Conservation (phyloP, 2,888 invertebrate genomes). For the Axea sp. region DNA sequence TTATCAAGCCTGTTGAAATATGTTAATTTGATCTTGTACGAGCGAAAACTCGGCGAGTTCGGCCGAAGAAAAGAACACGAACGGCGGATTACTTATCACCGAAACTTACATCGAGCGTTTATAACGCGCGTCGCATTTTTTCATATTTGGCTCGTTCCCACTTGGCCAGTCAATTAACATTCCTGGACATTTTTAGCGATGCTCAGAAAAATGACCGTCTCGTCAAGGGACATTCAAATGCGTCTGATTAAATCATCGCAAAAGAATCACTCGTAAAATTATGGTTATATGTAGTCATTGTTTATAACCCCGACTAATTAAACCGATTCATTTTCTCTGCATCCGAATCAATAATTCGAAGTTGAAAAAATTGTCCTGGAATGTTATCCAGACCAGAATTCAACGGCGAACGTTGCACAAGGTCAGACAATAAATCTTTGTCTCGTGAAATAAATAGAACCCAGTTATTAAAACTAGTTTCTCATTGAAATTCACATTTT, state of each 20-base stretch:
- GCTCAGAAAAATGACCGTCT: constrained; percentile 21
- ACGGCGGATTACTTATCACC: constrained; percentile 8
- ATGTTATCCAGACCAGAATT: constrained; percentile 4
- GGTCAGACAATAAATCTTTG: constrained; percentile 12
- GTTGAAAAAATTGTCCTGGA: constrained; percentile 9
- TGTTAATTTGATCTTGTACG: constrained; percentile 28
- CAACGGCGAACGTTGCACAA: constrained; percentile 1
- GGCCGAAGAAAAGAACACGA: background rate
- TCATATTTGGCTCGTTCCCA: constrained; percentile 30
- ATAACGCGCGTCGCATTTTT: too few species aligned
- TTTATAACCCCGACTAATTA: constrained; percentile 6
- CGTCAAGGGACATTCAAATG: background rate
- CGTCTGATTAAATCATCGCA: constrained; percentile 33
- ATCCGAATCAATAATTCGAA: constrained; percentile 1
- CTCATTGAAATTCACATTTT: background rate
- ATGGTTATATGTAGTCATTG: constrained; percentile 1
- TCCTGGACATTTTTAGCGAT: constrained; percentile 15
- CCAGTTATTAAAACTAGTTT: background rate
- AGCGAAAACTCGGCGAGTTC: constrained; percentile 33
- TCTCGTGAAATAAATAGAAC: background rate
- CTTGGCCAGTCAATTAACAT: constrained; percentile 36
- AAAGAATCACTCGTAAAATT: constrained; percentile 10
- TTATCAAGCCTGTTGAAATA: constrained; percentile 49
- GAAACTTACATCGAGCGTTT: constrained; percentile 1
- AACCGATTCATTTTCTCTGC: background rate